phyloP scores from a whole-genome alignment of 2,888 invertebrate genomes.

The Epistrophe eligans region DNA sequence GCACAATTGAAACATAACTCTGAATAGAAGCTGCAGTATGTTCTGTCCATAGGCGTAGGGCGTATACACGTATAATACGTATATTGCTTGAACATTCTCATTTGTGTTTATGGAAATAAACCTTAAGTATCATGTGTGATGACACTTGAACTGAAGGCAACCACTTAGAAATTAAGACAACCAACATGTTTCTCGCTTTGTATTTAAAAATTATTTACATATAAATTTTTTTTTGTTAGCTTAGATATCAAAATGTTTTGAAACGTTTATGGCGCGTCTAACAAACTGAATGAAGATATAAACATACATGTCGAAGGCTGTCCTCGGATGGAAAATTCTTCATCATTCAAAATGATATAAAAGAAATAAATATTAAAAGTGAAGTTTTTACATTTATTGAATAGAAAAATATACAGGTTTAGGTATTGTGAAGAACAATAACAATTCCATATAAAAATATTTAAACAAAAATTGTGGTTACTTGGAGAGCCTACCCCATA shows the following conservation, averaged over 20 bases:
- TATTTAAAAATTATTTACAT: neutral
- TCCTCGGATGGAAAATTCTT: neutral
- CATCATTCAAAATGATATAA: neutral
- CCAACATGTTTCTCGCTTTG: conserved; percentile 42
- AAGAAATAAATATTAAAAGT: neutral
- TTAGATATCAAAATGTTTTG: conserved; percentile 9
- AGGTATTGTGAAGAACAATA: too few species aligned
- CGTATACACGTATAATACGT: conserved; percentile 44
- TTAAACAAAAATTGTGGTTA: too few species aligned
- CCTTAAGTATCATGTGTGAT: conserved; percentile 61
- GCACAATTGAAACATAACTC: conserved; percentile 55
- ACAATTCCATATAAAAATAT: too few species aligned
- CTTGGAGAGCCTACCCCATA: too few species aligned
- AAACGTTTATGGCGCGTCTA: neutral
- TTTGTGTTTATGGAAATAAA: conserved; percentile 62
- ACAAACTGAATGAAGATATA: conserved; percentile 18
- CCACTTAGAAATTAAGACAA: conserved; percentile 56
- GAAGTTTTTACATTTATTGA: too few species aligned
- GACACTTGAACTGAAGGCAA: conserved; percentile 70
- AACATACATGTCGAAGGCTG: neutral
- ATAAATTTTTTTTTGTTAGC: neutral
- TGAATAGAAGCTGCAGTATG: conserved; percentile 30
- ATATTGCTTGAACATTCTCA: conserved; percentile 63
- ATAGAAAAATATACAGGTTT: too few species aligned
- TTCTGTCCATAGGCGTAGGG: conserved; percentile 46